phyloP scores from a whole-genome alignment of 2,888 invertebrate species.

The Monopis laevigella region DNA sequence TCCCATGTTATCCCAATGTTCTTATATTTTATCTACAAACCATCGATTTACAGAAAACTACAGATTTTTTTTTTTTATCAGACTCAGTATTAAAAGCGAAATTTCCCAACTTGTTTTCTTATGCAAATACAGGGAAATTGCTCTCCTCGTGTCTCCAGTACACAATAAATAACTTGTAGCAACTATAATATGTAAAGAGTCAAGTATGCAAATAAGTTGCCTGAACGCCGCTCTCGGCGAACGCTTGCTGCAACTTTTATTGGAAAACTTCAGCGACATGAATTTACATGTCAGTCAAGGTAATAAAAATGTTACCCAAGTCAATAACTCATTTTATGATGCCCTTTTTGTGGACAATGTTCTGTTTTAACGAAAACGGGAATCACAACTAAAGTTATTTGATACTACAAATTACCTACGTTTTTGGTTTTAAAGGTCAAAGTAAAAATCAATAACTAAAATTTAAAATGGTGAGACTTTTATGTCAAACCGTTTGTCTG shows the following conservation, averaged over 20 bases:
- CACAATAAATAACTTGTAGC: constrained; percentile 8
- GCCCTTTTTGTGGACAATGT: no score
- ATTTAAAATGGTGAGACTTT: no score
- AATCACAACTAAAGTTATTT: background rate
- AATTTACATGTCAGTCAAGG: constrained; percentile 46
- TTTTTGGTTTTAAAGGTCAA: background rate
- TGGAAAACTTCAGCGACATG: constrained; percentile 49
- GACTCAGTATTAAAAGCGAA: no score
- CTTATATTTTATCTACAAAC: no score
- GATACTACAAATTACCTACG: background rate
- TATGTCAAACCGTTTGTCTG: no score
- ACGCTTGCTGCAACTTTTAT: constrained; percentile 57
- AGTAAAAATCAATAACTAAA: background rate
- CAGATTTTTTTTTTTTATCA: no score
- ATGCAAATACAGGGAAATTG: background rate
- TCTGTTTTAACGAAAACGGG: background rate
- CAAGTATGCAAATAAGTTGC: constrained; percentile 19
- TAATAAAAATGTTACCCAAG: constrained; percentile 8
- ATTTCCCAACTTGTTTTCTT: no score
- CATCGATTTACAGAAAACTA: no score
- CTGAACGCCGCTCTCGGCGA: constrained; percentile 25
- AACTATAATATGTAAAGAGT: constrained; percentile 11
- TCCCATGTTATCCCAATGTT: no score
- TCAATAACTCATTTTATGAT: background rate
- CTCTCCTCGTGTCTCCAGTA: background rate